Evolutionary conservation across 2,797 vertebrate species (phyloP).

Genomic region (Eulemur mongoz): DNA sequence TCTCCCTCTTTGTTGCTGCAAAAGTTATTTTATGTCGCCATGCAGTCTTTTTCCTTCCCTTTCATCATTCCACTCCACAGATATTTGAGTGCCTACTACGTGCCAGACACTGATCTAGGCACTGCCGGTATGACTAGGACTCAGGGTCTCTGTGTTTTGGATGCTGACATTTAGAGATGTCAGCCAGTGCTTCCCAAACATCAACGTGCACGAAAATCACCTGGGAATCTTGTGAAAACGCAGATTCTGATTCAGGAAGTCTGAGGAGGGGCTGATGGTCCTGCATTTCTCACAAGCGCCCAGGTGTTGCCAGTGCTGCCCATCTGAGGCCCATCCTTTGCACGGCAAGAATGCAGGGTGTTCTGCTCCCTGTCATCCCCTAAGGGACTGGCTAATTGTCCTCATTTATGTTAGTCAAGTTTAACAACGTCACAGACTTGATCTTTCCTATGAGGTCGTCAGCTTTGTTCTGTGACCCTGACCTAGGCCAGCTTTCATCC

Average conservation of each 20-base stretch:
- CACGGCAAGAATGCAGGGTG: neutral
- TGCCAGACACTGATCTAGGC: neutral
- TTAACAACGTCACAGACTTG: neutral
- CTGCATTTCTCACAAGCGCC: neutral
- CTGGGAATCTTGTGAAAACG: neutral
- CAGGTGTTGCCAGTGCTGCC: rapidly evolving
- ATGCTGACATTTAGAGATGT: neutral
- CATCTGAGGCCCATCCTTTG: neutral
- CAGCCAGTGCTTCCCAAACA: neutral
- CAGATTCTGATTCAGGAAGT: neutral
- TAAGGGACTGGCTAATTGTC: neutral
- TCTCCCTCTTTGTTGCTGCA: neutral
- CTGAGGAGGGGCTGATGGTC: neutral
- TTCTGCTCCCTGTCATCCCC: neutral
- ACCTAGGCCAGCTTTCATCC: neutral
- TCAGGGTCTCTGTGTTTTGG: neutral
- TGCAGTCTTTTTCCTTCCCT: neutral
- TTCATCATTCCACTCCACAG: neutral
- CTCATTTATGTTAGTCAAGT: neutral
- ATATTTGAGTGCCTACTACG: neutral
- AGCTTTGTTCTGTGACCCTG: neutral
- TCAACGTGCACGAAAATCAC: neutral
- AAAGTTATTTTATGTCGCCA: neutral
- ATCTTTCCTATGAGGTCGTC: neutral
- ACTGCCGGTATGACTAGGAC: neutral